Evolutionary conservation across 2,113 vertebrate genomes (phyloP).

Genomic region (Pitta sordida): DNA sequence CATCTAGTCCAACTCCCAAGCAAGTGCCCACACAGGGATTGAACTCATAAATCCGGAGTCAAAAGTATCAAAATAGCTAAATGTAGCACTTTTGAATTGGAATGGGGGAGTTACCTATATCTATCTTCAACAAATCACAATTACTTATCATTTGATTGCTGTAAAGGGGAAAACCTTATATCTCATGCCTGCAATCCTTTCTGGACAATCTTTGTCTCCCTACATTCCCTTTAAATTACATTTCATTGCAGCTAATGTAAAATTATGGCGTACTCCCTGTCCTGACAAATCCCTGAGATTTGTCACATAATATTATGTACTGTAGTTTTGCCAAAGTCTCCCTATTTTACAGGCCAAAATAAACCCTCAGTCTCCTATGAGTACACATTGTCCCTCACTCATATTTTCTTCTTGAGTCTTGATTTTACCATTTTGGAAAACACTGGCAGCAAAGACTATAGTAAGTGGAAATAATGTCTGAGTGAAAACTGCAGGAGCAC

Average conservation of each 20-base stretch:
- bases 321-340: neutral
- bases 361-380: neutral
- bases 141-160: neutral
- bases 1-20: no score
- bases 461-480: neutral
- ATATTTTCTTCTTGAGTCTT: neutral
- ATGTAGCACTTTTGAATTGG: neutral
- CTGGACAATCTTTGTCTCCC: neutral
- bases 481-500: slow-evolving; percentile 8
- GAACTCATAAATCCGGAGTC: no score
- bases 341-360: neutral
- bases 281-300: neutral
- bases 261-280: neutral
- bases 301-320: neutral
- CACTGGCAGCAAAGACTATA: neutral
- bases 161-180: neutral
- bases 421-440: neutral
- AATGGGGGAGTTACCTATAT: neutral
- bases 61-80: neutral
- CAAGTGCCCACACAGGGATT: no score
- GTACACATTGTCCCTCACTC: neutral
- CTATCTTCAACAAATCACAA: neutral
- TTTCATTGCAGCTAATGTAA: neutral
- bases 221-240: neutral
- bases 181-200: neutral